phyloP scores from a whole-genome alignment of 2,797 vertebrate genomes.

The Chelmon rostratus region DNA sequence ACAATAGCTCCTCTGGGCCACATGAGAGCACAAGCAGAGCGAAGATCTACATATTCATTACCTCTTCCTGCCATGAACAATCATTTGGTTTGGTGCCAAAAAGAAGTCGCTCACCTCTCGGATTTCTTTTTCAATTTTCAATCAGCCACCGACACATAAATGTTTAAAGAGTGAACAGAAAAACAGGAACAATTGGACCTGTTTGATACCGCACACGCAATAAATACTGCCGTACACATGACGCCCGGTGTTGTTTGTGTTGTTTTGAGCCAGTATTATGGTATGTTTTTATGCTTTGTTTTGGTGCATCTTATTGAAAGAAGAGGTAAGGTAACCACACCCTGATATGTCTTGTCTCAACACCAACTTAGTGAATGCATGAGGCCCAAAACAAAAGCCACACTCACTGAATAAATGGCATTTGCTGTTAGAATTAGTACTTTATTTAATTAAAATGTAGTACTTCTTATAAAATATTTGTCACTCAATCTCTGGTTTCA shows the following conservation, averaged over 20 bases:
- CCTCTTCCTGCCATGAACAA: constrained; percentile 7
- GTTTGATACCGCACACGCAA: background rate
- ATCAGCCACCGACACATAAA: background rate
- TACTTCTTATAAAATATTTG: background rate
- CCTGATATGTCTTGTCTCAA: background rate
- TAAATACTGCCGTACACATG: background rate
- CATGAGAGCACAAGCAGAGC: constrained; percentile 13
- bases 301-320: background rate
- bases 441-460: background rate
- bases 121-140: constrained; percentile 16
- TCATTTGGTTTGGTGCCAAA: constrained; percentile 1
- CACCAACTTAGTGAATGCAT: too few species aligned
- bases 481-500: background rate
- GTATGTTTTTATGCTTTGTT: background rate
- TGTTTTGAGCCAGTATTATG: background rate
- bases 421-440: background rate
- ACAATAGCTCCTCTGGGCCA: constrained; percentile 8
- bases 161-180: background rate
- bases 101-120: background rate
- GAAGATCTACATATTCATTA: constrained; percentile 43
- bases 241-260: background rate
- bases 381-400: background rate
- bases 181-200: background rate
- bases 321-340: background rate
- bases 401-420: too few species aligned